A percentile compares a stretch with the other conserved stretches of the same genome.
These are phyloP conservation scores for Erithacus rubecula DNA, from an alignment of 2,797 vertebrate species.

Conservation along the genomic window DNA sequence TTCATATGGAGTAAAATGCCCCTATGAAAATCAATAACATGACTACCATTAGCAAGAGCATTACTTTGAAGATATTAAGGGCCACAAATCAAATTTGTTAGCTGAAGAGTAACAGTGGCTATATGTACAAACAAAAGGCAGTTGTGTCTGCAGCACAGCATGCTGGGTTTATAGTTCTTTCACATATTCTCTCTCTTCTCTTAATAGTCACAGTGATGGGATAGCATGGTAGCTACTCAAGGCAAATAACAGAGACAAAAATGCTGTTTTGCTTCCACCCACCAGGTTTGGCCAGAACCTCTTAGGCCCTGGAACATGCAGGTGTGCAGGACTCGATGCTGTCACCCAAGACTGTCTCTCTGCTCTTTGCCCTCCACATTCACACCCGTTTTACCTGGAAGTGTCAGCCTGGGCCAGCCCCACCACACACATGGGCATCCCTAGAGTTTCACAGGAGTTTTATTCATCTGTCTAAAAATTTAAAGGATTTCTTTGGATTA, in stretches of 20 bases:
- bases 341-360: background rate
- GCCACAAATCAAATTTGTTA: slow-evolving; percentile 65
- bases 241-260: background rate
- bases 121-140: slow-evolving; percentile 22
- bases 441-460: background rate
- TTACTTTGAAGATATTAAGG: slow-evolving; percentile 66
- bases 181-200: background rate
- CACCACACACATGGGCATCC: background rate
- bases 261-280: background rate
- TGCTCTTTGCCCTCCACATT: background rate
- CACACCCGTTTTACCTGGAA: background rate
- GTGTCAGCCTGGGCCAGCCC: background rate
- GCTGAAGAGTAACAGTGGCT: slow-evolving; percentile 27
- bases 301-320: fast-evolving
- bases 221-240: background rate
- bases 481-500: background rate
- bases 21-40: slow-evolving; percentile 74
- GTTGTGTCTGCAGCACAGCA: background rate
- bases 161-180: background rate
- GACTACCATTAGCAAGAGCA: slow-evolving; percentile 68
- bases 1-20: slow-evolving; percentile 54
- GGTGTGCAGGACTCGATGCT: fast-evolving
- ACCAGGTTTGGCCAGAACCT: background rate
- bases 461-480: background rate
- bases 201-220: background rate